Percentiles rank a stretch among this genome's conserved stretches.
Conservation (phyloP, 1,140 invertebrate genomes). For the Teleogryllus occipitalis region DNA sequence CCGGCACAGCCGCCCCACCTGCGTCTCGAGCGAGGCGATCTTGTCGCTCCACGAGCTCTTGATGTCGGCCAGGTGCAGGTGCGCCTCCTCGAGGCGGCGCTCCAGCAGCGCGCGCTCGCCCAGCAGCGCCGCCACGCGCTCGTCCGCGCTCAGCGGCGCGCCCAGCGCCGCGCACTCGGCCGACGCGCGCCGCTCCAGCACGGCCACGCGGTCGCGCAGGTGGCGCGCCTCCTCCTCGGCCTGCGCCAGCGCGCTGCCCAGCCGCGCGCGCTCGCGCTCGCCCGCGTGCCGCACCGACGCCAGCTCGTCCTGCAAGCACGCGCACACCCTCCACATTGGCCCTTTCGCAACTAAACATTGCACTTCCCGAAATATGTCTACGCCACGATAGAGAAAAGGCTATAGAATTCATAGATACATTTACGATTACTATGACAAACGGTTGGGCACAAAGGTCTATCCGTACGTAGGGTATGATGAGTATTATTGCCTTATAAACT, state of each 20-base stretch:
- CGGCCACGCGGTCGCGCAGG: constrained; percentile 53
- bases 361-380: too few relatives aligned
- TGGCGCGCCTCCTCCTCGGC: constrained; percentile 55
- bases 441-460: too few relatives aligned
- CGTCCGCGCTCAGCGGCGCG: constrained; percentile 44
- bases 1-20: constrained; percentile 63
- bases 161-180: constrained; percentile 32
- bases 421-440: too few relatives aligned
- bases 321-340: not conserved
- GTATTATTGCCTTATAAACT: too few relatives aligned
- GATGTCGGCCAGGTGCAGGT: constrained; percentile 75
- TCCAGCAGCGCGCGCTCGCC: constrained; percentile 60
- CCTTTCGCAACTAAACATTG: too few relatives aligned
- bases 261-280: constrained; percentile 47
- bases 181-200: constrained; percentile 46
- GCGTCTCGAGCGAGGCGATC: constrained; percentile 71
- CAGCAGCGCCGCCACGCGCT: constrained; percentile 37
- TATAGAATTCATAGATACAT: too few relatives aligned
- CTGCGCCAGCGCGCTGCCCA: constrained; percentile 48
- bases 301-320: constrained; percentile 50
- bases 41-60: constrained; percentile 85
- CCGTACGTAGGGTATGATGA: too few relatives aligned
- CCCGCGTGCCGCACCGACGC: constrained; percentile 54
- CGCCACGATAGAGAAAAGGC: too few relatives aligned
- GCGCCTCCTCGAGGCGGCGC: constrained; percentile 69